These are phyloP conservation scores for Protophormia terraenovae DNA, from an alignment of 2,888 invertebrate genomes.

Conservation along the genomic window DNA sequence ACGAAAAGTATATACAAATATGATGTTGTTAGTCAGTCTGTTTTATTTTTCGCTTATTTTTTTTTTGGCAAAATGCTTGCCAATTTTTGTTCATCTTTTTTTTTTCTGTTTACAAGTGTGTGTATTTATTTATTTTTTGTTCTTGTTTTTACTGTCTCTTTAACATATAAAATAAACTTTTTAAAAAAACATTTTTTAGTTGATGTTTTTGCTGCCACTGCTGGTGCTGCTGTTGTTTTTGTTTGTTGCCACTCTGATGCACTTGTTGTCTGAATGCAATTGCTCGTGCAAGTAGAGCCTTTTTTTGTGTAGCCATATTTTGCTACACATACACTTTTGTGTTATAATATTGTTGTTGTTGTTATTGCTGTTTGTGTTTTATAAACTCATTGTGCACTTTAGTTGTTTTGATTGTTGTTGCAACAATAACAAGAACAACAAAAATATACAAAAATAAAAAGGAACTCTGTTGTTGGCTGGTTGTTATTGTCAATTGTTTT, in stretches of 20 bases:
- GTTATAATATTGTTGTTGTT: constrained; percentile 47
- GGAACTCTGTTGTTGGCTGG: constrained; percentile 46
- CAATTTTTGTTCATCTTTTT: constrained; percentile 26
- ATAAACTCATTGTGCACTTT: constrained; percentile 66
- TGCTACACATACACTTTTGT: constrained; percentile 25
- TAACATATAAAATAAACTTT: constrained; percentile 43
- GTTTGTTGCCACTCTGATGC: constrained; percentile 50
- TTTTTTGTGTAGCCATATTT: constrained; percentile 56
- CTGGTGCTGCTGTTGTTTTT: neutral
- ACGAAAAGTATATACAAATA: constrained; percentile 28
- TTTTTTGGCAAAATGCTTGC: constrained; percentile 45
- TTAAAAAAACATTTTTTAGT: constrained; percentile 15
- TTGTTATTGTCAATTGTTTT: constrained; percentile 68
- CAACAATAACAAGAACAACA: neutral
- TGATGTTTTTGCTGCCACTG: neutral
- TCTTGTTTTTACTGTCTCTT: constrained; percentile 13
- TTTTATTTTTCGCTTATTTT: neutral
- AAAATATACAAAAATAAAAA: constrained; percentile 22
- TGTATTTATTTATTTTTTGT: constrained; percentile 16
- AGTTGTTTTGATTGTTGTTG: constrained; percentile 50
- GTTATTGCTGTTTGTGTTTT: constrained; percentile 25
- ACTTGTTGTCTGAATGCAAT: constrained; percentile 56
- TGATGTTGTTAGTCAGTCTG: constrained; percentile 23
- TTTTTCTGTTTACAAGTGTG: constrained; percentile 23
- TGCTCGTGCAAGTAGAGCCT: constrained; percentile 27